Percentiles rank a stretch among this genome's conserved stretches.
These are phyloP conservation scores for Sphaerodactylus townsendi DNA, from an alignment of 2,113 vertebrate genomes.

Conservation along the genomic window DNA sequence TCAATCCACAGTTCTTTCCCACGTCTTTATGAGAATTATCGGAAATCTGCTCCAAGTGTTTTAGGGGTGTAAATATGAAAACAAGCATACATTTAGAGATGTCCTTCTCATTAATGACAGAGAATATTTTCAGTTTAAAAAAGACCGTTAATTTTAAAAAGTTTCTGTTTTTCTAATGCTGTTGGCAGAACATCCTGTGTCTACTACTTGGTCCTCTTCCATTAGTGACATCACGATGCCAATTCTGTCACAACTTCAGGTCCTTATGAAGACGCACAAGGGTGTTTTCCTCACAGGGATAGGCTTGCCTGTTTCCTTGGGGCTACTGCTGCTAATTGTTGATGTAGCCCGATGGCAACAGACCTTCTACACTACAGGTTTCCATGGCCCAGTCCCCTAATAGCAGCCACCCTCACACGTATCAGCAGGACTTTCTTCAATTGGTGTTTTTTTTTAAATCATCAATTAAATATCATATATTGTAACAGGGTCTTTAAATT, in stretches of 20 bases:
- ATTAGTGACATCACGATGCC: not conserved
- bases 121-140: not conserved
- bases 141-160: not conserved
- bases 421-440: too few relatives aligned
- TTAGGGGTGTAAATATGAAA: conserved; percentile 50
- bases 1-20: conserved; percentile 8
- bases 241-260: not conserved
- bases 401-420: too few relatives aligned
- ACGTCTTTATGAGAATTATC: conserved; percentile 31
- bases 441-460: too few relatives aligned
- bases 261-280: not conserved
- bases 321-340: too few relatives aligned
- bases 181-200: not conserved
- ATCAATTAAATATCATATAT: too few relatives aligned
- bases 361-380: too few relatives aligned
- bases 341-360: too few relatives aligned
- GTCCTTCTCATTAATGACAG: not conserved
- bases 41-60: conserved; percentile 57
- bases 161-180: not conserved
- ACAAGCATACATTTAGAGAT: not conserved
- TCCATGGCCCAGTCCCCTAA: too few relatives aligned
- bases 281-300: too few relatives aligned
- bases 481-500: too few relatives aligned
- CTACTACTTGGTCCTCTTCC: not conserved
- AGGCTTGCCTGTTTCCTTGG: too few relatives aligned